These are phyloP conservation scores for Phoxinus phoxinus DNA, from an alignment of 2,113 vertebrate genomes.

Conservation along the genomic window DNA sequence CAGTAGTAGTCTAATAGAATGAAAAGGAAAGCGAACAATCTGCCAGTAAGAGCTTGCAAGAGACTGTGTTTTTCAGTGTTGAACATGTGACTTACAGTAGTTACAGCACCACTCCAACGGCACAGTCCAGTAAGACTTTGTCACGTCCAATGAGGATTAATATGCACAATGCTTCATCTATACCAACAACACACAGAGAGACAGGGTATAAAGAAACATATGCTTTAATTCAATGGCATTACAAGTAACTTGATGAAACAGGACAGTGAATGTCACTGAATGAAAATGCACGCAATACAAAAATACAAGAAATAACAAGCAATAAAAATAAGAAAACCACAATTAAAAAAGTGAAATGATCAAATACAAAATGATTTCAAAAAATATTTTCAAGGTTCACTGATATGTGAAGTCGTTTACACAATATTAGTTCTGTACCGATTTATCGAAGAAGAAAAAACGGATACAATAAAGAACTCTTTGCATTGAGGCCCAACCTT, in stretches of 20 bases:
- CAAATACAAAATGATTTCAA: neutral
- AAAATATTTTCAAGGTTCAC: neutral
- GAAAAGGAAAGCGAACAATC: neutral
- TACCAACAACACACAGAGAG: neutral
- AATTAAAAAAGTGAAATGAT: no score
- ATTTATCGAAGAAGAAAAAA: no score
- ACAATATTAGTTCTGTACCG: neutral
- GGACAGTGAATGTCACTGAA: neutral
- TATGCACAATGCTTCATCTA: neutral
- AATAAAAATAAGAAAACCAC: neutral
- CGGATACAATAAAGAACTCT: neutral
- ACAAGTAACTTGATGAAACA: neutral
- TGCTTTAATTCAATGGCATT: neutral
- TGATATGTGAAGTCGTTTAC: neutral
- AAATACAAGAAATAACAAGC: neutral
- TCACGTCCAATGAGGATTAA: slow-evolving; percentile 31
- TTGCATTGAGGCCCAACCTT: neutral
- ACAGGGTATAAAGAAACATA: no score
- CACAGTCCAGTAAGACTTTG: slow-evolving; percentile 20
- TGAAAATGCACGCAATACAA: neutral
- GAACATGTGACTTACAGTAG: slow-evolving; percentile 9
- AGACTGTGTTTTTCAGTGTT: slow-evolving; percentile 5
- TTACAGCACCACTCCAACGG: slow-evolving; percentile 17
- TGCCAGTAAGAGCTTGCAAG: neutral
- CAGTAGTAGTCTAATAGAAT: neutral